Base-by-base conservation (phyloP, 2,113 vertebrate genomes). In the Athene cunicularia region DNA sequence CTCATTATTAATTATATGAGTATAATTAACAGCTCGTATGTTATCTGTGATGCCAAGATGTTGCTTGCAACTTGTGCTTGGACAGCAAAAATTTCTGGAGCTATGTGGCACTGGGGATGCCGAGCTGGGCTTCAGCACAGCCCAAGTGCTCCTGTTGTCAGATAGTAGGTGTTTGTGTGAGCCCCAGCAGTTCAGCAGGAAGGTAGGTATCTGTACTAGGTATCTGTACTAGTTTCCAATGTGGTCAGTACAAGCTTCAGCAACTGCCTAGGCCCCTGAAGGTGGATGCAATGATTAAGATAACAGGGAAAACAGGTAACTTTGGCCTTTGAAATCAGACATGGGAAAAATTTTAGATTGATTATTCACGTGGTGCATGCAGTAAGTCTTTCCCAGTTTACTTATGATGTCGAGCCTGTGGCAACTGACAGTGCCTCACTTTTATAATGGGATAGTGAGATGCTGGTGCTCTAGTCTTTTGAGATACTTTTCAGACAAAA, bases 381-480 rank as follows among this genome's bases (percentile, higher is more conserved):
- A 52, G 81, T 33, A 52, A 14, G 24, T 50, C 23, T 35, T 53
- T 55, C 27, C 45, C 26, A 45, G 2, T 3, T 39, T 37, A 26
- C 18, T 32, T 56, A 32, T 33, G 26, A 30, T 32, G 32, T 0
- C 0, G 0, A 75, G 45, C n/a, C 60, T 79, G 50, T 5, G 3
- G 68, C 35, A 72, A 55, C 23, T 50, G 53, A 47, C 43, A 37
- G 8, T 63, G 32, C 45, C 21, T 80, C 4, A 10, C 20, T 77
- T 50, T 43, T 37, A 23, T 71, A 71, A n/a, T 30, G 26, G 35
- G 16, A 20, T 28, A 66, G 41, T 49, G 55, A 75, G 22, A 22
- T 56, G 45, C 53, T 88, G 33, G 35, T 58, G 62, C 35, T 66
- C 41, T 60, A n/a, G 22, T 49, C 55, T 68, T 24, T 43, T 53